Evolutionary conservation across 92 coral and sea anemone species (phyloP).

Genomic region (Porites cylindrica): DNA sequence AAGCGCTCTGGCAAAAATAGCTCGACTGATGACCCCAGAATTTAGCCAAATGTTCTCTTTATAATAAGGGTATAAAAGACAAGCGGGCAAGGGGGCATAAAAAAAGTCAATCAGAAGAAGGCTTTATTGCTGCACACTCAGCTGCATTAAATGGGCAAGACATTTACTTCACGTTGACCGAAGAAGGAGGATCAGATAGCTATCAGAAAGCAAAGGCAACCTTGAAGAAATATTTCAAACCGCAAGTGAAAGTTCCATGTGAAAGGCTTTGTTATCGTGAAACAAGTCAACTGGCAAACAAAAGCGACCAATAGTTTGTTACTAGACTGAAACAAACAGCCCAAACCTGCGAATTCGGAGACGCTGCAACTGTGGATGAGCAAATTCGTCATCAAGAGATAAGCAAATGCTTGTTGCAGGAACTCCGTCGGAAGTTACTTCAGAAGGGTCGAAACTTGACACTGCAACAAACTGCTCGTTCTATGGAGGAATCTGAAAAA

Average conservation of each 20-base stretch:
- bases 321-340: conserved; percentile 53
- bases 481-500: conserved; percentile 29
- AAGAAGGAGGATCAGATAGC: conserved; percentile 29
- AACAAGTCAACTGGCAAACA: no score
- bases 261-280: not conserved
- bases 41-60: no score
- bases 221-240: no score
- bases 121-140: conserved; percentile 60
- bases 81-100: no score
- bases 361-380: conserved; percentile 38
- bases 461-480: conserved; percentile 31
- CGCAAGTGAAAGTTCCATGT: not conserved
- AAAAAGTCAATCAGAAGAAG: conserved; percentile 54
- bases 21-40: no score
- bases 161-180: conserved; percentile 52
- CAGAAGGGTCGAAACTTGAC: conserved; percentile 49
- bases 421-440: conserved; percentile 41
- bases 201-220: not conserved
- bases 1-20: no score
- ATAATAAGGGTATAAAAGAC: no score
- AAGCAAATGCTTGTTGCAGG: conserved; percentile 38
- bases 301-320: no score
- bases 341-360: conserved; percentile 61
- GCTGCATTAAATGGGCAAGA: conserved; percentile 71
- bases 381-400: conserved; percentile 60